Evolutionary conservation across 2,797 vertebrate species (phyloP).

Genomic region (Poeciliopsis gracilis): DNA sequence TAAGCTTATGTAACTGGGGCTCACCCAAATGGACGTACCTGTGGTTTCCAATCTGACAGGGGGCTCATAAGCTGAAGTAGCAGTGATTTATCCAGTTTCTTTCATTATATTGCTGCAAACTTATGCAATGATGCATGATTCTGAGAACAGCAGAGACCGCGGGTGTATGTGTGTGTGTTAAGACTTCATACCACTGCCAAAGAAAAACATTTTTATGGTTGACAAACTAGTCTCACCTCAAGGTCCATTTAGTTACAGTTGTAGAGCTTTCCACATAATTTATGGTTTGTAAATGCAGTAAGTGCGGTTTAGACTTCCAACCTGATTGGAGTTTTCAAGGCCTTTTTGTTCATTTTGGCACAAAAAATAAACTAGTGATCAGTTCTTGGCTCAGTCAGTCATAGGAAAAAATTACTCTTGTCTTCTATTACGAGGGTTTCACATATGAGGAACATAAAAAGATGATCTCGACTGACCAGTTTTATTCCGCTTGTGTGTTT

Average conservation of each 20-base stretch:
- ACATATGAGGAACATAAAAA: neutral
- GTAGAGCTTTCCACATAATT: slow-evolving; percentile 8
- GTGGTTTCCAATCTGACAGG: slow-evolving; percentile 59
- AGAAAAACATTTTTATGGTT: slow-evolving; percentile 6
- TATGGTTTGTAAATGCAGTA: slow-evolving; percentile 4
- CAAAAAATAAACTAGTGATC: neutral
- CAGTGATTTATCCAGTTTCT: slow-evolving; percentile 58
- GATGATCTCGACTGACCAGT: neutral
- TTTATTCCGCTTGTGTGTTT: neutral
- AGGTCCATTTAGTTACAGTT: slow-evolving; percentile 19
- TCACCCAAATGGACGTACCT: slow-evolving; percentile 51
- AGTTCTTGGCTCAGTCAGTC: neutral
- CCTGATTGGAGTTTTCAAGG: no score
- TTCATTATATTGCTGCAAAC: slow-evolving; percentile 12
- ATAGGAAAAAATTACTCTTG: neutral
- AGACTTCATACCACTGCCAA: slow-evolving; percentile 13
- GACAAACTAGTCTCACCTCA: slow-evolving; percentile 25
- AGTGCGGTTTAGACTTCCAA: neutral
- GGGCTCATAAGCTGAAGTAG: slow-evolving; percentile 60
- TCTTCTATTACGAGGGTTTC: neutral
- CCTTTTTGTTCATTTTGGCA: neutral
- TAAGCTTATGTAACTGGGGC: slow-evolving; percentile 65
- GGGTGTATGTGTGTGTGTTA: neutral
- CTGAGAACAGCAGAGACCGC: neutral
- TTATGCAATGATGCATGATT: slow-evolving; percentile 41